phyloP scores from a whole-genome alignment of 1,140 invertebrate genomes.

The Temnothorax curvispinosus region DNA sequence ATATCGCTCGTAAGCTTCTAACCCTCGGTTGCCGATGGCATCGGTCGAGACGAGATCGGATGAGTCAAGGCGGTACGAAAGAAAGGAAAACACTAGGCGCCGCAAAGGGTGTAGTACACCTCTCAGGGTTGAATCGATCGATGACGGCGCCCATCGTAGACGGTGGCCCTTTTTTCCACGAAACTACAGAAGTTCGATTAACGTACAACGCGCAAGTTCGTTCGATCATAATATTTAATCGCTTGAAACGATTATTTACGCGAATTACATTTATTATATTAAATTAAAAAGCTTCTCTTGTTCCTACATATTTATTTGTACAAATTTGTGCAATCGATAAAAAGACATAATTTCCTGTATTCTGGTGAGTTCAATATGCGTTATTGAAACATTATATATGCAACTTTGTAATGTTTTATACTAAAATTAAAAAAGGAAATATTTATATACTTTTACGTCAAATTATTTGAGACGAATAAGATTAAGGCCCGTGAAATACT shows the following conservation, averaged over 20 bases:
- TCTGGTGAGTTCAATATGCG: not conserved
- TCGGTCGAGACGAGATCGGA: constrained; percentile 48
- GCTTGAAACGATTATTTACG: not conserved
- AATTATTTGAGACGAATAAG: not conserved
- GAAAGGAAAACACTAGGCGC: constrained; percentile 44
- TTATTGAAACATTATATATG: not conserved
- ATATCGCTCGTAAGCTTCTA: not conserved
- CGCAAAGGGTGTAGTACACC: constrained; percentile 19
- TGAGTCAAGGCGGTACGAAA: constrained; percentile 28
- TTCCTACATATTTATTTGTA: not conserved
- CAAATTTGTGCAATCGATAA: not conserved
- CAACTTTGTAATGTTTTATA: not conserved
- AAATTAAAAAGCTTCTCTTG: not conserved
- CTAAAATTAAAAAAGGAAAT: not conserved
- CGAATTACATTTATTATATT: not conserved
- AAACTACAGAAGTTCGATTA: constrained; percentile 36
- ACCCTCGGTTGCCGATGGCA: constrained; percentile 23
- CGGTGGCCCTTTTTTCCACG: constrained; percentile 57
- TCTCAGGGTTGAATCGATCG: constrained; percentile 63
- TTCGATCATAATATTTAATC: not conserved
- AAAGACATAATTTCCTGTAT: not conserved
- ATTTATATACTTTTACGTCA: not conserved
- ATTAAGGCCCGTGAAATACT: not conserved
- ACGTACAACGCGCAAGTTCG: constrained; percentile 21
- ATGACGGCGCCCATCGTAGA: constrained; percentile 31